Percentiles rank a stretch among this genome's conserved stretches.
These are phyloP conservation scores for Helarctos malayanus DNA, from an alignment of 2,797 vertebrate genomes.

Conservation along the genomic window DNA sequence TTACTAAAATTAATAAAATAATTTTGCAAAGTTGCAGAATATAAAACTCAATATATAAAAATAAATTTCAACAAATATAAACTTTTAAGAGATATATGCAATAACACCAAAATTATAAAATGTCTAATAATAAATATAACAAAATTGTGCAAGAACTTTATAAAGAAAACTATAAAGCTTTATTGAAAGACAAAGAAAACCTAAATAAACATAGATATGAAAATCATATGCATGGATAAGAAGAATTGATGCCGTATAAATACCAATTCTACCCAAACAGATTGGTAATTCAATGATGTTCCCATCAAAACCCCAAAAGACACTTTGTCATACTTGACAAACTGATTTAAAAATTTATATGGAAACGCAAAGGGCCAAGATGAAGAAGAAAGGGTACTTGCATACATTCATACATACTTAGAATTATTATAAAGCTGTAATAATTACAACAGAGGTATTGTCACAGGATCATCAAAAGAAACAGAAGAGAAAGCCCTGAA, in stretches of 20 bases:
- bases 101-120: conserved; percentile 52
- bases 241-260: background rate
- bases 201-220: background rate
- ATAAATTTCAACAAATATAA: conserved; percentile 42
- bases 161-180: background rate
- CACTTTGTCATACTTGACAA: background rate
- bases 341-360: background rate
- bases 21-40: background rate
- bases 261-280: background rate
- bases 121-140: background rate
- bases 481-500: background rate
- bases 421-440: background rate
- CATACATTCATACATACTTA: background rate
- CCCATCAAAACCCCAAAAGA: background rate
- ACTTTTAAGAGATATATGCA: background rate
- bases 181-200: conserved; percentile 50
- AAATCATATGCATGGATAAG: background rate
- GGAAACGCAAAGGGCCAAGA: background rate
- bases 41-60: conserved; percentile 1
- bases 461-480: background rate
- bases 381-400: background rate
- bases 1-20: background rate
- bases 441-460: background rate
- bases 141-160: background rate
- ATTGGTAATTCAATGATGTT: background rate